Evolutionary conservation across 2,113 vertebrate genomes (phyloP).

Genomic region (Hirundichthys speculiger): DNA sequence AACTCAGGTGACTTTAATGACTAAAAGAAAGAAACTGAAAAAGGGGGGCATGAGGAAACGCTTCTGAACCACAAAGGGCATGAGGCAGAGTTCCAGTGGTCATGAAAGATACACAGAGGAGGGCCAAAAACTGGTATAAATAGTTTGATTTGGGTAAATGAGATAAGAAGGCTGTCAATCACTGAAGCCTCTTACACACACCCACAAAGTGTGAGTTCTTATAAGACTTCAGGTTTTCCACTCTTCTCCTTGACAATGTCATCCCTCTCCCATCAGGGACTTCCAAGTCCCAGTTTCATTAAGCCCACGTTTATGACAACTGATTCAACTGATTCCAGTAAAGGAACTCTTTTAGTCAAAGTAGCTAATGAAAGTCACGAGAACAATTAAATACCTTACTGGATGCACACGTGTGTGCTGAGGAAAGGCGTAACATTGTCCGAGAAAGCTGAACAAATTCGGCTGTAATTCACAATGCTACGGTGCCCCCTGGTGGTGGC

Average conservation of each 20-base stretch:
- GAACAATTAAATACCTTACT: constrained; percentile 5
- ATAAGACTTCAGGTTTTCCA: constrained; percentile 24
- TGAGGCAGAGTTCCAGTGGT: neutral
- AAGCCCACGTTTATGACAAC: constrained; percentile 53
- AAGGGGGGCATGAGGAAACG: constrained; percentile 1
- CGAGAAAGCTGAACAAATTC: constrained; percentile 6
- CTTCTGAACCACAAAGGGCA: constrained; percentile 26
- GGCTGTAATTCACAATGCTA: neutral
- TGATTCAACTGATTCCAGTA: constrained; percentile 18
- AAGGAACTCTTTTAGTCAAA: constrained; percentile 6
- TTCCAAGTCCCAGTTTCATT: constrained; percentile 68
- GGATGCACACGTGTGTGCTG: constrained; percentile 3
- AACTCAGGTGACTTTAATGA: constrained; percentile 1
- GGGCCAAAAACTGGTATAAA: neutral
- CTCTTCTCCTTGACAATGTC: constrained; percentile 63
- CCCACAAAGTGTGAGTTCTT: constrained; percentile 20
- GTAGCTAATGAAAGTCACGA: neutral
- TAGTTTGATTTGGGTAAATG: neutral
- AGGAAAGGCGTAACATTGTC: constrained; percentile 8
- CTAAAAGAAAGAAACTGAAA: constrained; percentile 1
- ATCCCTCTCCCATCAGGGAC: constrained; percentile 44
- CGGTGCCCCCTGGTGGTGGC: constrained; percentile 70
- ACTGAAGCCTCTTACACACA: constrained; percentile 11
- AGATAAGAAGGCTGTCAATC: neutral
- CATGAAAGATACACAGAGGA: constrained; percentile 13